A percentile compares a stretch with the other conserved stretches of the same genome.
Conservation (phyloP, 2,797 vertebrate genomes). For the Podarcis lilfordi region DNA sequence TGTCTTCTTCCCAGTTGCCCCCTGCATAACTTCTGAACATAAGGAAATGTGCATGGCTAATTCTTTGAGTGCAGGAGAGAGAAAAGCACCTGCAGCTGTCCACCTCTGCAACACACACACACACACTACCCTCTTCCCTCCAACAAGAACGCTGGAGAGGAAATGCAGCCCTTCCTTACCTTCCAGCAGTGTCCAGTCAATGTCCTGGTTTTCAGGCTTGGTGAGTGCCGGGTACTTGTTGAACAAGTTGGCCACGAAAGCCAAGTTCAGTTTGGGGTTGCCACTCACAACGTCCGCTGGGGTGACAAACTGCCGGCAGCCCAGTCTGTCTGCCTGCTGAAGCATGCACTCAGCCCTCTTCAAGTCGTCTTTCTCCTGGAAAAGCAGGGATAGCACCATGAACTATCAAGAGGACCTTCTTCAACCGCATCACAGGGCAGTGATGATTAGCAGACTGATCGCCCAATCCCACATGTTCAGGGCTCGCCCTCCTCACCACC, state of each 20-base stretch:
- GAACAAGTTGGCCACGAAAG: conserved; percentile 96
- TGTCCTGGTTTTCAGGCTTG: conserved; percentile 93
- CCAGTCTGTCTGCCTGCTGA: conserved; percentile 88
- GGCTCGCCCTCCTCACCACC: too few relatives aligned
- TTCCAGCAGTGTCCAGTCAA: conserved; percentile 89
- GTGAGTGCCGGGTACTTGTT: conserved; percentile 96
- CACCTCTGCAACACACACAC: neutral
- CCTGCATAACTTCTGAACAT: neutral
- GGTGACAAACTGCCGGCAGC: conserved; percentile 94
- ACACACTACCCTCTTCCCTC: neutral
- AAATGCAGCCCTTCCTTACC: conserved; percentile 75
- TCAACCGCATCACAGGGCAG: neutral
- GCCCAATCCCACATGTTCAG: neutral
- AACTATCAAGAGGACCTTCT: rapidly evolving
- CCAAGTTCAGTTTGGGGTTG: conserved; percentile 95
- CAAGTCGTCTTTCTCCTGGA: conserved; percentile 90
- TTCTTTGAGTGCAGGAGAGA: neutral
- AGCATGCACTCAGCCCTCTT: conserved; percentile 91
- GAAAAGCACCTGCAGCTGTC: too few relatives aligned
- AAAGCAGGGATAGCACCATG: neutral
- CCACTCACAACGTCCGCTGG: conserved; percentile 89
- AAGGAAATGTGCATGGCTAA: neutral
- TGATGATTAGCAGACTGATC: neutral
- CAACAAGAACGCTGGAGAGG: neutral
- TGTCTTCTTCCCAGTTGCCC: neutral